These are phyloP conservation scores for Crocuta crocuta DNA, from an alignment of 2,113 vertebrate genomes.

Conservation along the genomic window DNA sequence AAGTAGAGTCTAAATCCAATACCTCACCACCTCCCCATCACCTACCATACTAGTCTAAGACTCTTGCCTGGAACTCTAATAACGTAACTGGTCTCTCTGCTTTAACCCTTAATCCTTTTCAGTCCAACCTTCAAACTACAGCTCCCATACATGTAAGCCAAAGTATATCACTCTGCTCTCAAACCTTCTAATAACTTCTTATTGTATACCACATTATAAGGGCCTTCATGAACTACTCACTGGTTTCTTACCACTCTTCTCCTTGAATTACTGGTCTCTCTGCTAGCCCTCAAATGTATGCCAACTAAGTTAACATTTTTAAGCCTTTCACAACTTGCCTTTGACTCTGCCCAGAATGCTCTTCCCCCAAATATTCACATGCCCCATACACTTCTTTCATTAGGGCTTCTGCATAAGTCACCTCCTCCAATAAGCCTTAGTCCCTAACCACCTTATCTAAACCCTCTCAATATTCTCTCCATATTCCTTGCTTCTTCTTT, in stretches of 20 bases:
- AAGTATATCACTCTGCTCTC: background rate
- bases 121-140: background rate
- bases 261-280: slow-evolving; percentile 2
- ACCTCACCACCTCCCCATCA: background rate
- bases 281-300: background rate
- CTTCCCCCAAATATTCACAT: slow-evolving; percentile 2
- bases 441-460: background rate
- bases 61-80: background rate
- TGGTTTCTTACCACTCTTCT: background rate
- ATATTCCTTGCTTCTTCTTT: slow-evolving; percentile 26
- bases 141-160: background rate
- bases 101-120: background rate
- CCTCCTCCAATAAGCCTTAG: background rate
- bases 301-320: slow-evolving; percentile 31
- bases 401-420: background rate
- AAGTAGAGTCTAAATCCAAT: background rate
- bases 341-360: background rate
- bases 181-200: background rate
- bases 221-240: background rate
- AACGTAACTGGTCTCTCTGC: slow-evolving; percentile 5
- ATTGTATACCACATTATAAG: background rate
- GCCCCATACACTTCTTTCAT: background rate
- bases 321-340: background rate
- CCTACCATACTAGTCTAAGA: background rate
- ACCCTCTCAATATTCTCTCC: background rate